Conservation (phyloP, 1,140 invertebrate species). For the Lerema accius region DNA sequence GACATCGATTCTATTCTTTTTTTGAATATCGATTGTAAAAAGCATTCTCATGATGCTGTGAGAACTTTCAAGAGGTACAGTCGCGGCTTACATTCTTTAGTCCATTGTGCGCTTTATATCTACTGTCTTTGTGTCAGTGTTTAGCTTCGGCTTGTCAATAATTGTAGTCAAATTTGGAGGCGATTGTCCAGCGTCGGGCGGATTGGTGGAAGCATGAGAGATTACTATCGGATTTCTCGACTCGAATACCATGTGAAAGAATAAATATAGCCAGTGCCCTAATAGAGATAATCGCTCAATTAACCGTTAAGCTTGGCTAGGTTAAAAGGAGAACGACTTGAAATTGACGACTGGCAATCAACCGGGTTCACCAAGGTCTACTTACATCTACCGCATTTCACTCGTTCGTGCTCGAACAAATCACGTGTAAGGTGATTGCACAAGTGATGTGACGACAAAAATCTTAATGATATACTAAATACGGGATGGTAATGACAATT, state of each 20-base stretch:
- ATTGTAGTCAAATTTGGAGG: slow-evolving; percentile 50
- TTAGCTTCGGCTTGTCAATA: slow-evolving; percentile 55
- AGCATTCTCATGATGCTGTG: slow-evolving; percentile 80
- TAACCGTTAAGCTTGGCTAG: slow-evolving; percentile 43
- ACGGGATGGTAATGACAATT: too few relatives aligned
- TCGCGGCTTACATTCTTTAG: slow-evolving; percentile 72
- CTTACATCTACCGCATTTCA: slow-evolving; percentile 30
- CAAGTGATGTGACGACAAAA: too few relatives aligned
- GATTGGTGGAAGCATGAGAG: slow-evolving; percentile 47
- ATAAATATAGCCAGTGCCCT: slow-evolving; percentile 50
- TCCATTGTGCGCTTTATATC: slow-evolving; percentile 58
- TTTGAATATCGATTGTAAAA: slow-evolving; percentile 82
- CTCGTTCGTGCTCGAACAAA: slow-evolving; percentile 11
- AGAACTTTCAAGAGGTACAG: slow-evolving; percentile 74
- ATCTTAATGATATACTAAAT: too few relatives aligned
- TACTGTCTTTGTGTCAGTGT: slow-evolving; percentile 65
- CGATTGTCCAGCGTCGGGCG: slow-evolving; percentile 45
- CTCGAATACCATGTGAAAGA: slow-evolving; percentile 43
- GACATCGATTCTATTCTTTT: slow-evolving; percentile 80
- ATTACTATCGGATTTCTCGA: slow-evolving; percentile 49
- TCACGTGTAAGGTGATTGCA: neutral
- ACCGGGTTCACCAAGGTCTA: slow-evolving; percentile 22
- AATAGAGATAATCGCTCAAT: slow-evolving; percentile 49
- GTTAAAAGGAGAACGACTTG: slow-evolving; percentile 41
- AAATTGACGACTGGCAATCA: slow-evolving; percentile 32